Base-by-base conservation (phyloP, 35 echinoderm and acorn worm genomes). In the Stichopus chloronotus region DNA sequence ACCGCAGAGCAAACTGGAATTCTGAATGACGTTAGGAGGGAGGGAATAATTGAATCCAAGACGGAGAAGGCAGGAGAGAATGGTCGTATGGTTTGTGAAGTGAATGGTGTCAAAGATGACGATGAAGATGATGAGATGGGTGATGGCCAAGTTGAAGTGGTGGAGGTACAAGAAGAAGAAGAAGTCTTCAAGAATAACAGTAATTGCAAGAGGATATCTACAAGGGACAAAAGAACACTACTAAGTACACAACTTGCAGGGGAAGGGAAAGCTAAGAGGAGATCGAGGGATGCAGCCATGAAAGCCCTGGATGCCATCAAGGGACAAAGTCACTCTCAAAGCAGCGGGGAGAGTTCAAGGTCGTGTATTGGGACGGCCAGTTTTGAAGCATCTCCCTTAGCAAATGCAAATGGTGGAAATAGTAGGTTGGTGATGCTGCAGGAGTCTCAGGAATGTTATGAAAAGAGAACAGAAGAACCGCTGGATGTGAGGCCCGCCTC, bases 251-350 rank as follows among this genome's bases (percentile, higher is more conserved):
- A 52, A 55, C 7, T n/a, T 8, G 25, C 22, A 7, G 8, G 22
- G 12, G 30, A 57, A 83, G 80, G 80, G 19, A 52, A n/a, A 9
- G 16, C 16, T 20, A 71, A 16, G 30, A 85, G 57, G 17, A 14
- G 14, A 58, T 23, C 52, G 1, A 85, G 82, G n/a, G 57, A 58
- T 59, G 59, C 87, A 5, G 87, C 87, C 55, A 63, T 61, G 57
- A 89, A 89, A 89, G 87, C 87, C 43, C 13, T 43, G 59, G 87
- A 69, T 60, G 87, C 87, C 13, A 89, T 89, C 0, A 89, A 52
- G 65, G 87, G 17, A 24, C 87, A 89, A n/a, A 9, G 17, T 0
- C 17, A 22, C 55, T 85, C 82, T 63, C 87, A 89, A 19, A 89
- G 61, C 60, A 89, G 87, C 14, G 60, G 59, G 10, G 61, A 52